These are phyloP conservation scores for Hydrozoanthus gracilis DNA, from an alignment of 92 coral and sea anemone species.

Conservation along the genomic window DNA sequence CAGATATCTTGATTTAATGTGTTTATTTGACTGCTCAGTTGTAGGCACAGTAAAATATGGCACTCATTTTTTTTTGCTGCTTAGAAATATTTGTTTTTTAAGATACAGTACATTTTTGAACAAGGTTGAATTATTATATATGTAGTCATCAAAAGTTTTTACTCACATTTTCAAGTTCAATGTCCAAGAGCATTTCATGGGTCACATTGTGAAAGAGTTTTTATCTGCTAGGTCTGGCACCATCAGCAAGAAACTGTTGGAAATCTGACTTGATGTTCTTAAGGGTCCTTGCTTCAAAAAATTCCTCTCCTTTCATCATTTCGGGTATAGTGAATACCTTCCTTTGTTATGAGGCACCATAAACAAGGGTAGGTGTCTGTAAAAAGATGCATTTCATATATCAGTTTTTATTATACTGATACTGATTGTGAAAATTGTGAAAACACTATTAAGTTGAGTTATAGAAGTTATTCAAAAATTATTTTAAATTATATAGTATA, in stretches of 20 bases:
- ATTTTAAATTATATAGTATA: no score
- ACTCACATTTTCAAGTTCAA: background rate
- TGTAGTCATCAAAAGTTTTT: conserved; percentile 41
- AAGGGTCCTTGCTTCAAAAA: no score
- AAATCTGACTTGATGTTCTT: no score
- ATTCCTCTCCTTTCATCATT: no score
- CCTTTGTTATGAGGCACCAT: no score
- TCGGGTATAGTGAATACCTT: no score
- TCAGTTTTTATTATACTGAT: background rate
- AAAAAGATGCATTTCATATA: background rate
- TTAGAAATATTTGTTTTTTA: background rate
- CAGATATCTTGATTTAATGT: no score
- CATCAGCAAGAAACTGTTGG: no score
- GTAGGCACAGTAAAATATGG: conserved; percentile 16
- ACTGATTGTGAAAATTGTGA: background rate
- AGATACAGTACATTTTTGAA: conserved; percentile 12
- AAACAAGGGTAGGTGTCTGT: background rate
- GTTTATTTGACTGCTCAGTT: background rate
- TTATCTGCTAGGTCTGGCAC: no score
- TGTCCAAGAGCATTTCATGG: no score
- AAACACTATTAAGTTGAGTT: background rate
- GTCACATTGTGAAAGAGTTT: no score
- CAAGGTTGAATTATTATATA: conserved; percentile 2
- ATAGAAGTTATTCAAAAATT: no score
- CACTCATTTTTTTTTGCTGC: background rate